A percentile compares a stretch with the other conserved stretches of the same genome.
These are phyloP conservation scores for Drepana falcataria DNA, from an alignment of 2,888 invertebrate species.

Conservation along the genomic window DNA sequence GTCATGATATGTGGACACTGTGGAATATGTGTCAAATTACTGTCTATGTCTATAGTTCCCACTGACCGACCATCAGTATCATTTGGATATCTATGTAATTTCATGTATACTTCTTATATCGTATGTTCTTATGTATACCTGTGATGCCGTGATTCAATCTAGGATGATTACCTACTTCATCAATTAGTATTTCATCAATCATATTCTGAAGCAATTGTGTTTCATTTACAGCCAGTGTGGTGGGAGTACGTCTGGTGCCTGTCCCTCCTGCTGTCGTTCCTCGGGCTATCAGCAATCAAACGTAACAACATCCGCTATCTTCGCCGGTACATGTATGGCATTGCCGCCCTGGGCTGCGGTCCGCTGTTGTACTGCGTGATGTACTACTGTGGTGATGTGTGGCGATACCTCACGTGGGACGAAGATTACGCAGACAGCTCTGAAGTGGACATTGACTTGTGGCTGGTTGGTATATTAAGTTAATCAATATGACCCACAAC, in stretches of 20 bases:
- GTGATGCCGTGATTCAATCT: no score
- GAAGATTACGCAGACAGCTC: slow-evolving; percentile 75
- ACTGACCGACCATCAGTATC: no score
- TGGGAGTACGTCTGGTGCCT: slow-evolving; percentile 98
- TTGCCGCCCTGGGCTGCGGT: slow-evolving; percentile 82
- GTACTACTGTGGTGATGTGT: slow-evolving; percentile 91
- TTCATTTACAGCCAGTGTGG: slow-evolving; percentile 83
- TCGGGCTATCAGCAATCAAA: slow-evolving; percentile 91
- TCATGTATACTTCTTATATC: no score
- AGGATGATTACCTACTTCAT: no score
- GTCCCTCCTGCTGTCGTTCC: slow-evolving; percentile 89
- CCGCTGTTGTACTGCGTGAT: slow-evolving; percentile 89
- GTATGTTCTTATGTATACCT: no score
- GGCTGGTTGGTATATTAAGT: slow-evolving; percentile 82
- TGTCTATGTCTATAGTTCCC: no score
- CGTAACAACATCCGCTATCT: slow-evolving; percentile 88
- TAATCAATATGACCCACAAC: background rate
- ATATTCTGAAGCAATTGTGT: background rate
- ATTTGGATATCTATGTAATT: no score
- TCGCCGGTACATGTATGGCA: slow-evolving; percentile 89
- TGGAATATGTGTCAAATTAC: no score
- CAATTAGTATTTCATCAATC: no score
- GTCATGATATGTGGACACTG: no score
- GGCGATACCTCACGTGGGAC: slow-evolving; percentile 81
- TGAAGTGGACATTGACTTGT: slow-evolving; percentile 83